Evolutionary conservation across 2,888 invertebrate species (phyloP).

Genomic region (Melitaea athalia): DNA sequence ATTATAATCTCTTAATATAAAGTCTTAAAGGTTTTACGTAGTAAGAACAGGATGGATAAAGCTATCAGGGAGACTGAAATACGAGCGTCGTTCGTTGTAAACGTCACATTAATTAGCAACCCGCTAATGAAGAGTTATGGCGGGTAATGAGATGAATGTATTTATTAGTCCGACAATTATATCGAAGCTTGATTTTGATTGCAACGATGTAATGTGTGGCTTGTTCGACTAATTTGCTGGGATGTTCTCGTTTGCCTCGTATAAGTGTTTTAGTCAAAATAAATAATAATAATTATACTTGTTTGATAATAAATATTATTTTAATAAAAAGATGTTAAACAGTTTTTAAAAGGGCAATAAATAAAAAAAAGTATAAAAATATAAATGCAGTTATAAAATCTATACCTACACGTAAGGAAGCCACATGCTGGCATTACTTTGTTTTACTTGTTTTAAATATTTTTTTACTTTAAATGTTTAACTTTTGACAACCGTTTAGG

Average conservation of each 20-base stretch:
- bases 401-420: too few species aligned
- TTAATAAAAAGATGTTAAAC: too few species aligned
- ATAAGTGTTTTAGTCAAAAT: too few species aligned
- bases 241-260: neutral
- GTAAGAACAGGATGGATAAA: conserved; percentile 39
- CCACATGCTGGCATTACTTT: too few species aligned
- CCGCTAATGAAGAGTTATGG: conserved; percentile 82
- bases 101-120: conserved; percentile 81
- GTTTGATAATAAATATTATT: too few species aligned
- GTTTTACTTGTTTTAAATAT: too few species aligned
- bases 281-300: neutral
- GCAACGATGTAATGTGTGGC: conserved; percentile 5
- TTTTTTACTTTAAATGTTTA: too few species aligned
- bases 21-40: neutral
- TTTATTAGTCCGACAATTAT: conserved; percentile 52
- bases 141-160: conserved; percentile 76
- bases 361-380: too few species aligned
- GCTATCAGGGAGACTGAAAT: conserved; percentile 43
- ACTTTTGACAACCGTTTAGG: too few species aligned
- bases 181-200: conserved; percentile 11
- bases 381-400: too few species aligned
- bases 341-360: too few species aligned
- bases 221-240: neutral
- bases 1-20: neutral
- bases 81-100: conserved; percentile 69